These are phyloP conservation scores for Electrona antarctica DNA, from an alignment of 2,113 vertebrate species.

Conservation along the genomic window DNA sequence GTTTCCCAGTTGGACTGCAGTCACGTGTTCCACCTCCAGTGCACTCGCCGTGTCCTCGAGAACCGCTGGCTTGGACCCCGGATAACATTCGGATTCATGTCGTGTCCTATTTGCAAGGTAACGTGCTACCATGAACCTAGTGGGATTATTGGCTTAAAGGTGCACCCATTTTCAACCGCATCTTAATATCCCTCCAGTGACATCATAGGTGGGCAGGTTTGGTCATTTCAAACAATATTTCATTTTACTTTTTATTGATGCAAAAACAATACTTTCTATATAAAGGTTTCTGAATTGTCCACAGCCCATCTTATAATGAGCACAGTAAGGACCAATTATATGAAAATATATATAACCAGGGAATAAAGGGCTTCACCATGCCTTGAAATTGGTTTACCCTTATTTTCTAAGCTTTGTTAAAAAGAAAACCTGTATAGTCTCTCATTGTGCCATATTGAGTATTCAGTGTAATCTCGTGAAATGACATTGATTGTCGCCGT, in stretches of 20 bases:
- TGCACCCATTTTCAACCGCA: too few species aligned
- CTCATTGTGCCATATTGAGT: not conserved
- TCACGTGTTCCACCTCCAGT: conserved; percentile 97
- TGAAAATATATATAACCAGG: too few species aligned
- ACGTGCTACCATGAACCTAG: conserved; percentile 3
- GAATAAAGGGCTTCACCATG: not conserved
- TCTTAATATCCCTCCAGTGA: too few species aligned
- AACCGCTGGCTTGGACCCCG: conserved; percentile 98
- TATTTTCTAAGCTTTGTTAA: not conserved
- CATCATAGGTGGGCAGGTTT: too few species aligned
- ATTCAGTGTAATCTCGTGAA: not conserved
- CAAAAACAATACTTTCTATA: too few species aligned
- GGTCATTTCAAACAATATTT: too few species aligned
- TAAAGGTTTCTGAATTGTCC: too few species aligned
- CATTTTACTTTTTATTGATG: too few species aligned
- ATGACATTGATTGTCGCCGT: not conserved
- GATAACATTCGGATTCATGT: conserved; percentile 98
- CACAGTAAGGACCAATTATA: too few species aligned
- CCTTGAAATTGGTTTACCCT: not conserved
- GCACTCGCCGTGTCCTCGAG: conserved; percentile 93
- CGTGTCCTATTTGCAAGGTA: conserved; percentile 99
- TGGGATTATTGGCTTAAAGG: too few species aligned
- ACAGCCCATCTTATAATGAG: too few species aligned
- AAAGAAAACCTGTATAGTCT: not conserved
- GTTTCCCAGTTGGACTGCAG: conserved; percentile 92